A percentile compares a stretch with the other conserved stretches of the same genome.
Conservation (phyloP, 2,797 vertebrate genomes). For the Periparus ater region DNA sequence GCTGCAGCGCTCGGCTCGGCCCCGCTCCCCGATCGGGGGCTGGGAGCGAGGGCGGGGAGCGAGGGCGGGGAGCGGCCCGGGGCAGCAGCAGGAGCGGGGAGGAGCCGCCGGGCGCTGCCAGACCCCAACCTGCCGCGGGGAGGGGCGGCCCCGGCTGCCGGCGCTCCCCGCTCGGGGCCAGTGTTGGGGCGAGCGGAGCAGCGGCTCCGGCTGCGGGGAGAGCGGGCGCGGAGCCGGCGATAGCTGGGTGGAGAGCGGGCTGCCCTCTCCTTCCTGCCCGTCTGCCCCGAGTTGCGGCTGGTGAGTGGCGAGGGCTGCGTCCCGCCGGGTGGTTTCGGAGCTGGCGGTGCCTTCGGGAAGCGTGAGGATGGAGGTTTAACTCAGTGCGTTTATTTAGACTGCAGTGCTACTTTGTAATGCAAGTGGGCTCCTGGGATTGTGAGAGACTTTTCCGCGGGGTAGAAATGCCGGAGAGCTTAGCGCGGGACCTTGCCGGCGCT, state of each 20-base stretch:
- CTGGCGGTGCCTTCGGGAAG: background rate
- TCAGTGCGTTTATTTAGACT: background rate
- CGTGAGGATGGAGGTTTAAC: background rate
- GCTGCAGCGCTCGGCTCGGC: background rate
- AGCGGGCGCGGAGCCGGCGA: background rate
- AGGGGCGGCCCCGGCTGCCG: background rate
- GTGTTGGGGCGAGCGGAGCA: background rate
- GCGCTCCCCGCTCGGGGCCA: background rate
- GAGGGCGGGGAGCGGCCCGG: background rate
- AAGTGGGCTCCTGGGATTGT: background rate
- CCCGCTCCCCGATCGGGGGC: background rate
- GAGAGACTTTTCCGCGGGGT: background rate
- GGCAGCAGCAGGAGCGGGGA: background rate
- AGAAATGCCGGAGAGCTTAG: background rate
- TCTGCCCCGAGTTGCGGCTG: background rate
- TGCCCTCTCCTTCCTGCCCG: accelerated
- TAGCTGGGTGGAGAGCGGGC: background rate
- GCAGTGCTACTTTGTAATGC: background rate
- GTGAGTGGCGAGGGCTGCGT: background rate
- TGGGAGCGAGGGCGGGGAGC: background rate
- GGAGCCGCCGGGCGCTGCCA: background rate
- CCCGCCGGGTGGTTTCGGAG: background rate
- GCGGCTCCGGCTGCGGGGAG: background rate
- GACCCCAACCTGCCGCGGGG: background rate
- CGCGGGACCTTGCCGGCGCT: background rate